Base-by-base conservation (phyloP, 1,140 invertebrate genomes). In the Delia radicum region DNA sequence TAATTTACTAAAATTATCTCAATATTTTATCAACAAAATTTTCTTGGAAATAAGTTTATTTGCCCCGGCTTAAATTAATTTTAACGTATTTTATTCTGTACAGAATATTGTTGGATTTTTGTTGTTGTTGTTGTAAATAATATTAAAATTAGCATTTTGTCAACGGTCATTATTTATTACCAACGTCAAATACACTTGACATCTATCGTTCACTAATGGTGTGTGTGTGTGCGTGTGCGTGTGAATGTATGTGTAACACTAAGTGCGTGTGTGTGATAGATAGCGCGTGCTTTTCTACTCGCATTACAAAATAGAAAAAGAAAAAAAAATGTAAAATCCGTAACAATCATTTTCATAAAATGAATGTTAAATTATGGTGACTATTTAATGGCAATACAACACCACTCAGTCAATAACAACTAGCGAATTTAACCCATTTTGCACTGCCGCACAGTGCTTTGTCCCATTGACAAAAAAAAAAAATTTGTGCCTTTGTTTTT, bases 121-220 rank as follows among this genome's bases (percentile, higher is more conserved):
- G n/a, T n/a, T n/a, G n/a, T n/a, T n/a, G n/a, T n/a, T n/a, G n/a
- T n/a, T n/a, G n/a, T n/a, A n/a, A n/a, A n/a, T n/a, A 42, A 29
- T 65, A 65, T 31, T 13, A 65, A 65, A 65, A 31, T 65, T 65
- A 65, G 12, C 62, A 65, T 65, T 65, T 65, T 65, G 62, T 65
- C 62, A 65, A 65, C 62, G 62, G 62, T 65, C 62, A 65, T 65
- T 65, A 65, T 65, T 65, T 65, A 65, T 65, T 65, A 12, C 27
- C 27, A 65, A 65, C 29, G 62, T 65, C 62, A 65, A 28, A 65
- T 65, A 65, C 62, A 65, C 62, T 31, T 65, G 62, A 65, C 62
- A 65, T 26, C 26, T 29, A 65, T 65, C 62, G 62, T 31, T 65
- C 62, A 65, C 29, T 65, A 29, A 65, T 13, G 62, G 10, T 42